Evolutionary conservation across 1,140 invertebrate species (phyloP).

Genomic region (Monomorium pharaonis): DNA sequence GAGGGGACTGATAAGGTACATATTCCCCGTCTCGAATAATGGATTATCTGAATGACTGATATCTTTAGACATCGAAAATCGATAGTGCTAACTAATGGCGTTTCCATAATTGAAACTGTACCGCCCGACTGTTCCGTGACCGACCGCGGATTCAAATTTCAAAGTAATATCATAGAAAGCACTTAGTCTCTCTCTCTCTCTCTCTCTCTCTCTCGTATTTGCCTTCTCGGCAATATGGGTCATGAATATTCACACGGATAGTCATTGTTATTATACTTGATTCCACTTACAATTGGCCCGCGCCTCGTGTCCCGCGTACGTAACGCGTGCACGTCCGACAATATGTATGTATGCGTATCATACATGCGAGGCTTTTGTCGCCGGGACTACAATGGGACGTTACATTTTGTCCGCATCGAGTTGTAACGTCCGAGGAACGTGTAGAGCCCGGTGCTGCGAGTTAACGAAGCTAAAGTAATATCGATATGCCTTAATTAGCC

Average conservation of each 20-base stretch:
- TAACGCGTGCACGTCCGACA: constrained; percentile 20
- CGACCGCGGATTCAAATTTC: constrained; percentile 23
- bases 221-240: constrained; percentile 6
- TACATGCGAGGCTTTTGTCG: constrained; percentile 31
- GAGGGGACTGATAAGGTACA: constrained; percentile 27
- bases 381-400: constrained; percentile 28
- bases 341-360: too few species aligned
- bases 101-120: constrained; percentile 45
- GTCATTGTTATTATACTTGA: constrained; percentile 38
- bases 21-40: constrained; percentile 10
- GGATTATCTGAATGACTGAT: constrained; percentile 37
- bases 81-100: constrained; percentile 46
- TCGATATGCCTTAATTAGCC: constrained; percentile 37
- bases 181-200: too few species aligned
- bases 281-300: constrained; percentile 37
- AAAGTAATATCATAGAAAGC: constrained; percentile 50
- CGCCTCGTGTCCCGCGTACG: not conserved
- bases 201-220: not conserved
- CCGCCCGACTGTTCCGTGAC: not conserved
- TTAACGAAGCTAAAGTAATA: constrained; percentile 49
- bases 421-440: not conserved
- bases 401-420: not conserved
- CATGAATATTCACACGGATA: constrained; percentile 37
- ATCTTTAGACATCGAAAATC: constrained; percentile 46
- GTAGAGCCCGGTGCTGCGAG: not conserved